Base-by-base conservation (phyloP, 2,888 invertebrate genomes). In the Diarsia mendica region DNA sequence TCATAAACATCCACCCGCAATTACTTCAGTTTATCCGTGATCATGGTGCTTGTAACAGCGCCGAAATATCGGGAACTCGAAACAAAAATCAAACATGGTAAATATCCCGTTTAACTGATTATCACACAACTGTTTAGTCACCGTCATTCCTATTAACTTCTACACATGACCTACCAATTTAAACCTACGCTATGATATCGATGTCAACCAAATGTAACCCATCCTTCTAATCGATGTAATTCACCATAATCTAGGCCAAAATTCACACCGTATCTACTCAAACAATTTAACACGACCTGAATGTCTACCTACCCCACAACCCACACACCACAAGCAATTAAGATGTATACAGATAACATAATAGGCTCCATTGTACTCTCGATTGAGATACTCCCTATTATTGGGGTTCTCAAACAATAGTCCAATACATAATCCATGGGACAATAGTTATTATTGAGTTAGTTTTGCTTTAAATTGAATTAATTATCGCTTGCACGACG, bases 361-460 rank as follows among this genome's bases (percentile, higher is more conserved):
- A 88, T 85, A 85, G 86, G 51, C 65, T 73, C 79, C 66, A 82
- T 88, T 87, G 85, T 82, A 46, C 67, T 74, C 74, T 44, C 55
- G 67, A 87, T 88, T 77, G 68, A 63, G 64, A 60, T 77, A 74
- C 49, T 58, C 51, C n/a, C 67, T 55, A 68, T 72, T 83, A 87
- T 79, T 78, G 67, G 78, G 82, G 74, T 60, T 60, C 44, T n/a
- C 55, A 79, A 80, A 87, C 87, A 86, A 87, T 80, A 46, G 80
- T n/a, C 23, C 71, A 72, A 70, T 87, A 75, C 67, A 78, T 85
- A 87, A 85, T 85, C 87, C 70, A 74, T 51, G 39, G 64, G 39
- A 82, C 72, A 74, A 85, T 86, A 68, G 78, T 69, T 77, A 77
- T 82, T 85, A 84, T 83, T 75, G 74, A 69, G 74, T 79, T 79